These are phyloP conservation scores for Harpalus rubripes DNA, from an alignment of 2,888 invertebrate genomes.

Conservation along the genomic window DNA sequence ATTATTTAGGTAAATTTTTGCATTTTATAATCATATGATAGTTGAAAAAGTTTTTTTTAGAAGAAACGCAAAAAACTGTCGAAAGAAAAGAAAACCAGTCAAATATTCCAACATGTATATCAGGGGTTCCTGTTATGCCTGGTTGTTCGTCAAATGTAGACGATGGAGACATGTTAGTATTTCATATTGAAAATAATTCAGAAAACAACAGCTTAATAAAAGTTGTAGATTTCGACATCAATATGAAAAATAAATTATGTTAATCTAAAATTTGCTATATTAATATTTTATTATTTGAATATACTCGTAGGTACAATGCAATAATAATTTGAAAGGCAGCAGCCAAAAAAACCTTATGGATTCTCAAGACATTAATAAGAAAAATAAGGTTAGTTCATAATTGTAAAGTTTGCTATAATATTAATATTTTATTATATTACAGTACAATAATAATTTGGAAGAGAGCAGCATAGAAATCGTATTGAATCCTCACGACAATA, in stretches of 20 bases:
- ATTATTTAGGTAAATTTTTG: neutral
- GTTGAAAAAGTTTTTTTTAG: neutral
- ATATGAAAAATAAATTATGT: neutral
- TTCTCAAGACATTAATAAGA: neutral
- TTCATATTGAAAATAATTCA: no score
- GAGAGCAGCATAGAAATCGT: neutral
- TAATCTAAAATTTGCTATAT: neutral
- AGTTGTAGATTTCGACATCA: neutral
- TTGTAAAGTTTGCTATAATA: no score
- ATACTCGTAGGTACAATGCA: neutral
- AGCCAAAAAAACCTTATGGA: slow-evolving; percentile 1
- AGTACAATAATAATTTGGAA: no score
- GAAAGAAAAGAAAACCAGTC: neutral
- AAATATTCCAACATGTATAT: no score
- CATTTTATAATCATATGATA: neutral
- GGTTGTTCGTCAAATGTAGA: no score
- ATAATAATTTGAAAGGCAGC: neutral
- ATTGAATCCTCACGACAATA: neutral
- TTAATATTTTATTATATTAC: no score
- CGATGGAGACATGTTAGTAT: no score
- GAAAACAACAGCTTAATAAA: no score
- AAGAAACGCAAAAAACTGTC: neutral
- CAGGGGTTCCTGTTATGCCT: no score
- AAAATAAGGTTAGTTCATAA: neutral
- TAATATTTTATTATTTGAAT: neutral